These are phyloP conservation scores for Charadrius vociferus DNA, from an alignment of 2,113 vertebrate genomes.

Conservation along the genomic window DNA sequence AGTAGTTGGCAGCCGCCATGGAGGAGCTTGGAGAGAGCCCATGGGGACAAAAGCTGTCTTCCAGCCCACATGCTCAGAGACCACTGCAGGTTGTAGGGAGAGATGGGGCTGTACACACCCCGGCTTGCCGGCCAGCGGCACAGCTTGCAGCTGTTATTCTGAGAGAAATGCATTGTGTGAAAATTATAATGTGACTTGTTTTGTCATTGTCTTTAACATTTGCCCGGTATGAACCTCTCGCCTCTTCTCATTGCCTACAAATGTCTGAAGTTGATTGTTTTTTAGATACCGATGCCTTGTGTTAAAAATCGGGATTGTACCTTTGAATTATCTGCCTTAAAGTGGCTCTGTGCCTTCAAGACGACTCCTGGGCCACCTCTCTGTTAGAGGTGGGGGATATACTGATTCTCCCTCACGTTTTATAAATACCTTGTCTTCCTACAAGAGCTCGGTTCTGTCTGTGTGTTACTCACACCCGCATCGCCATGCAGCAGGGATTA, in stretches of 20 bases:
- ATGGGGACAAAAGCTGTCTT: not conserved
- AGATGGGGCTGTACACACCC: not conserved
- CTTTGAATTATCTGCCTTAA: constrained; percentile 53
- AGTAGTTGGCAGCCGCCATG: not conserved
- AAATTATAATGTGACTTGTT: not conserved
- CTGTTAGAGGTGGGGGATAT: not conserved
- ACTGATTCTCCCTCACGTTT: not conserved
- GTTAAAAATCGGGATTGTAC: constrained; percentile 28
- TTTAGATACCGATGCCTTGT: constrained; percentile 7
- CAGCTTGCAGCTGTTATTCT: not conserved
- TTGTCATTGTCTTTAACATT: not conserved
- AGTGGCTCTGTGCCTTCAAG: constrained; percentile 53
- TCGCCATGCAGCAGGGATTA: not conserved
- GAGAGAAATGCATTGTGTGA: not conserved
- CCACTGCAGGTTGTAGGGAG: not conserved
- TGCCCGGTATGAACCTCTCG: not conserved
- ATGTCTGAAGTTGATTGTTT: not conserved
- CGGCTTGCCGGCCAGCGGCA: not conserved
- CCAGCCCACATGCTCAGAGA: not conserved
- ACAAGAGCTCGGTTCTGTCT: not conserved
- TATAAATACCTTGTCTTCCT: constrained; percentile 57
- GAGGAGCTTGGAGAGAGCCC: not conserved
- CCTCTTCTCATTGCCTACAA: not conserved
- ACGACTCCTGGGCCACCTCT: not conserved
- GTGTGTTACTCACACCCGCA: not conserved